These are phyloP conservation scores for Chrysemys picta DNA, from an alignment of 2,113 vertebrate species.

Conservation along the genomic window DNA sequence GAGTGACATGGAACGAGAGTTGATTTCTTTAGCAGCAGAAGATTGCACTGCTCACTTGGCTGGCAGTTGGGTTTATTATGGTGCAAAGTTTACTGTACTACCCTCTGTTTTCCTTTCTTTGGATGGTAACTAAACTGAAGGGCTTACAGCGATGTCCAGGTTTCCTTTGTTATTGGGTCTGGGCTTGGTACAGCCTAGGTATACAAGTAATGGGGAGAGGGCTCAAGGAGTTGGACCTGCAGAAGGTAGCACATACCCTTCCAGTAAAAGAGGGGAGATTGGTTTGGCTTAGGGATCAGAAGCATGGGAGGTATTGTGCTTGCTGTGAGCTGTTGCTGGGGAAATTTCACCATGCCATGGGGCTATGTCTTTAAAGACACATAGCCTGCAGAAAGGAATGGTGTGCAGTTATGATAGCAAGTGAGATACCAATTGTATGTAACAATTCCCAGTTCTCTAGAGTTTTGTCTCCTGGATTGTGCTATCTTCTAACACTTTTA, in stretches of 20 bases:
- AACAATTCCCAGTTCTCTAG: neutral
- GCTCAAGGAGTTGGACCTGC: neutral
- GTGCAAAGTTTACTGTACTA: neutral
- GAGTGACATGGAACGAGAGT: neutral
- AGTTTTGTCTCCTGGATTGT: neutral
- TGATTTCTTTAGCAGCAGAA: neutral
- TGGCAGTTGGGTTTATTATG: neutral
- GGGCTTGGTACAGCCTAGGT: neutral
- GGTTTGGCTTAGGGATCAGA: neutral
- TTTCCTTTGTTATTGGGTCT: neutral
- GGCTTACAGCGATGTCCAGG: neutral
- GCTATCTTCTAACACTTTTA: neutral
- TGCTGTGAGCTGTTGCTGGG: neutral
- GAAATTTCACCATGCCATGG: neutral
- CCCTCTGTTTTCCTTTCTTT: neutral
- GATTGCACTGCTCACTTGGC: rapidly evolving
- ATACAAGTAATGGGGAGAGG: neutral
- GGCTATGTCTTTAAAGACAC: neutral
- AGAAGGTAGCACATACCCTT: neutral
- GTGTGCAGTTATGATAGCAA: neutral
- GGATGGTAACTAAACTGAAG: neutral
- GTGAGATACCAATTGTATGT: neutral
- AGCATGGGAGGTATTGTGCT: neutral
- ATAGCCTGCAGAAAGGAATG: neutral
- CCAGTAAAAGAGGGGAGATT: neutral